phyloP scores from a whole-genome alignment of 2,113 vertebrate genomes.

The Hippocampus barbouri region DNA sequence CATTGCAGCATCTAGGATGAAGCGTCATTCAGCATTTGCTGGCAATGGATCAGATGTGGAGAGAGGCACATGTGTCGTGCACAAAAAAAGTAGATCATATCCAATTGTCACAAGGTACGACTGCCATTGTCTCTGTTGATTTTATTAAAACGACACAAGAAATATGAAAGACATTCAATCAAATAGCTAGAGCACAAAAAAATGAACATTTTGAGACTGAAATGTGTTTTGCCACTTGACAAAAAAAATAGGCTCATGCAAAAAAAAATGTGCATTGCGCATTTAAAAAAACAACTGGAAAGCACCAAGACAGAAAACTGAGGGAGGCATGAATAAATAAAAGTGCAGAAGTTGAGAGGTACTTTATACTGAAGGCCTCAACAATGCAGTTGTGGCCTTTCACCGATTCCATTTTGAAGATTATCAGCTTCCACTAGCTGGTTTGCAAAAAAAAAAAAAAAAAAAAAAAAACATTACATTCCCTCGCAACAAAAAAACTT shows the following conservation, averaged over 20 bases:
- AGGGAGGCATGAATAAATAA: conserved; percentile 8
- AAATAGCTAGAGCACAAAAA: conserved; percentile 42
- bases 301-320: conserved; percentile 20
- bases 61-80: background rate
- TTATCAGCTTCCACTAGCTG: conserved; percentile 17
- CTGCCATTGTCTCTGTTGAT: conserved; percentile 47
- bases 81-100: background rate
- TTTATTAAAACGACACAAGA: conserved; percentile 55
- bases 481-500: too few species aligned
- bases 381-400: conserved; percentile 8
- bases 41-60: conserved; percentile 15
- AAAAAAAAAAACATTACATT: too few species aligned
- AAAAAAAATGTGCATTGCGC: conserved; percentile 21
- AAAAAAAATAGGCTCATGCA: conserved; percentile 35
- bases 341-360: conserved; percentile 21
- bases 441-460: too few species aligned
- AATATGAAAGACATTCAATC: conserved; percentile 49
- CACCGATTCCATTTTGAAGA: conserved; percentile 14
- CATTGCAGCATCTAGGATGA: conserved; percentile 20
- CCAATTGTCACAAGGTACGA: background rate
- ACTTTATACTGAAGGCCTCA: conserved; percentile 16
- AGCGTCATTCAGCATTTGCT: conserved; percentile 7
- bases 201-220: conserved; percentile 6
- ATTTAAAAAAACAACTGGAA: conserved; percentile 18
- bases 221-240: conserved; percentile 27